These are phyloP conservation scores for Drosophila heteroneura DNA, from an alignment of 2,888 invertebrate species.

Conservation along the genomic window DNA sequence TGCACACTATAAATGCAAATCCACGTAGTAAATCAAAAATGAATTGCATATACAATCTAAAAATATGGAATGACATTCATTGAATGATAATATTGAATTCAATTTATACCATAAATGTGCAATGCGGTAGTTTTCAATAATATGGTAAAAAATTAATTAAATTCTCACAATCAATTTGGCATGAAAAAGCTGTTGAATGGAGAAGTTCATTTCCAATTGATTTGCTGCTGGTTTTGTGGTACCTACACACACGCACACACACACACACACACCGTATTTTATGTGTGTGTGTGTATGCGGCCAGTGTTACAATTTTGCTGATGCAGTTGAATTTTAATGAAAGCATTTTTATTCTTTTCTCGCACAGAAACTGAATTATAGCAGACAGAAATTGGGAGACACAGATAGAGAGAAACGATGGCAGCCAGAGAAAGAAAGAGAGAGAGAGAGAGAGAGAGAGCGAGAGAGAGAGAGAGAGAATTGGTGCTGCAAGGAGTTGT, in stretches of 20 bases:
- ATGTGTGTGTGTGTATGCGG: slow-evolving; percentile 22
- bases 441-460: background rate
- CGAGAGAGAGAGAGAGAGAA: background rate
- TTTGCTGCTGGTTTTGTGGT: slow-evolving; percentile 76
- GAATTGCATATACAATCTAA: slow-evolving; percentile 38
- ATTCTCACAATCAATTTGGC: slow-evolving; percentile 77
- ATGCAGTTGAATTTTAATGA: slow-evolving; percentile 81
- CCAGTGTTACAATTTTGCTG: slow-evolving; percentile 75
- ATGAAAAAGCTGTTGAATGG: slow-evolving; percentile 72
- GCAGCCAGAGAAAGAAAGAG: background rate
- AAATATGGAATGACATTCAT: slow-evolving; percentile 39
- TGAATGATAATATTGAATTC: slow-evolving; percentile 8
- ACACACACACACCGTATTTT: background rate
- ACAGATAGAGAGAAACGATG: slow-evolving; percentile 1
- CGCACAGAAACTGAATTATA: slow-evolving; percentile 75
- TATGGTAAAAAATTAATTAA: slow-evolving; percentile 71
- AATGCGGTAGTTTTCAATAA: slow-evolving; percentile 57
- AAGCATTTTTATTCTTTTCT: slow-evolving; percentile 57
- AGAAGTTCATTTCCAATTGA: slow-evolving; percentile 72
- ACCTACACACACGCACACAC: slow-evolving; percentile 30
- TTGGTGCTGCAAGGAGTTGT: slow-evolving; percentile 36
- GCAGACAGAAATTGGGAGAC: slow-evolving; percentile 27
- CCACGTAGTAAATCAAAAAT: slow-evolving; percentile 60
- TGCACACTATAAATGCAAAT: slow-evolving; percentile 30
- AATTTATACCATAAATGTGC: slow-evolving; percentile 22